A percentile compares a stretch with the other conserved stretches of the same genome.
Evolutionary conservation across 2,888 invertebrate species (phyloP).

Genomic region (Nymphalis urticae): DNA sequence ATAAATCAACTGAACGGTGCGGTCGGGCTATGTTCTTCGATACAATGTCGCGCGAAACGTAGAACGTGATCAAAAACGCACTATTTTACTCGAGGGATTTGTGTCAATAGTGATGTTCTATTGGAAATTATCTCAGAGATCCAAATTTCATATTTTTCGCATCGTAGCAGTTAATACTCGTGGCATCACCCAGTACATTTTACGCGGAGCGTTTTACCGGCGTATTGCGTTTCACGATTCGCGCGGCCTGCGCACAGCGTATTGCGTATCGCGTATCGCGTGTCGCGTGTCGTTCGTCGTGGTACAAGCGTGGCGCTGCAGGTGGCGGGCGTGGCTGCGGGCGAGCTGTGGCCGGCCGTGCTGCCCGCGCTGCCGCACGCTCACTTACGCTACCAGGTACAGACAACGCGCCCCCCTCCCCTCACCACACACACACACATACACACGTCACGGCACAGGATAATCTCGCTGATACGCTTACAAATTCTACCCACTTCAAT

Average conservation of each 20-base stretch:
- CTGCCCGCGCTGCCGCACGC: constrained; percentile 60
- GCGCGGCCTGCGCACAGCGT: constrained; percentile 11
- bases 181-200: too few species aligned
- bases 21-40: constrained; percentile 9
- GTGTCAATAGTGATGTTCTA: too few species aligned
- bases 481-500: too few species aligned
- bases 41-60: constrained; percentile 8
- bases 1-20: not conserved
- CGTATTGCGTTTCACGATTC: constrained; percentile 12
- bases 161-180: too few species aligned
- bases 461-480: not conserved
- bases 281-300: constrained; percentile 24
- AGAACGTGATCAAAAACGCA: constrained; percentile 3
- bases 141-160: too few species aligned
- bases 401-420: constrained; percentile 21
- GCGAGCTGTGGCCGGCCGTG: constrained; percentile 68
- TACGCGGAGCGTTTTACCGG: not conserved
- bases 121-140: too few species aligned
- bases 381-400: constrained; percentile 69
- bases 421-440: constrained; percentile 4
- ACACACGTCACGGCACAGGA: not conserved
- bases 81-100: too few species aligned
- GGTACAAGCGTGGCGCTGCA: constrained; percentile 43
- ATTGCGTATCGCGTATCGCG: constrained; percentile 4
- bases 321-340: constrained; percentile 52